Base-by-base conservation (phyloP, 2,797 vertebrate species). In the Anguilla megastoma region DNA sequence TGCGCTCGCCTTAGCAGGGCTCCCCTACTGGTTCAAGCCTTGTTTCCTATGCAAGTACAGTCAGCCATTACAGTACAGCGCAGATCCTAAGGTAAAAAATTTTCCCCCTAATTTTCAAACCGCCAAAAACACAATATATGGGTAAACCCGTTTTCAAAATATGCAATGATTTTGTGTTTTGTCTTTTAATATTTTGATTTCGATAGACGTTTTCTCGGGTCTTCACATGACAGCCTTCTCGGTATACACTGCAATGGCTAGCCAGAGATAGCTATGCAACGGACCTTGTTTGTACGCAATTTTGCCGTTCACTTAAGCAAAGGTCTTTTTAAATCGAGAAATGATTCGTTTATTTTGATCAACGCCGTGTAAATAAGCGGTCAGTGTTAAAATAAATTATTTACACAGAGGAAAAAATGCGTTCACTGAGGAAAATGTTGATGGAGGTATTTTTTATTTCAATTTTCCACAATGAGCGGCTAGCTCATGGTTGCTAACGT, bases 1-100 rank as follows among this genome's bases (percentile, higher is more conserved):
- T 97, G 96, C 97, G 97, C 97, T 95, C 94, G 91, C 94, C 93
- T 95, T 94, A 88, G 94, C 60, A 66, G 95, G 94, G 93, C 93
- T 94, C 94, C 92, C 95, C 95, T 92, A 94, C 95, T 89, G 95
- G 95, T 96, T 96, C 95, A 95, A 66, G 96, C 97, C 96, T 97
- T 96, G 96, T 97, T 96, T 97, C 97, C 97, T 95, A 96, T 96
- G 97, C 95, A 96, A 96, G 96, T 96, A 96, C 96, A 97, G 98
- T 98, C 98, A 98, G 98, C 98, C 98, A 99, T 98, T 98, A 97
- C 96, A 96, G 96, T 97, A 96, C 91, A 96, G 96, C 96, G 96
- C 96, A 96, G 96, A 95, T 95, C 95, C 94, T 93, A 95, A 95
- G 95, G 91, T 91, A 88, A 36, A 36, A 36, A 93, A 95, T 96